Evolutionary conservation across 2,888 invertebrate species (phyloP).

Genomic region (Diarsia rubi): DNA sequence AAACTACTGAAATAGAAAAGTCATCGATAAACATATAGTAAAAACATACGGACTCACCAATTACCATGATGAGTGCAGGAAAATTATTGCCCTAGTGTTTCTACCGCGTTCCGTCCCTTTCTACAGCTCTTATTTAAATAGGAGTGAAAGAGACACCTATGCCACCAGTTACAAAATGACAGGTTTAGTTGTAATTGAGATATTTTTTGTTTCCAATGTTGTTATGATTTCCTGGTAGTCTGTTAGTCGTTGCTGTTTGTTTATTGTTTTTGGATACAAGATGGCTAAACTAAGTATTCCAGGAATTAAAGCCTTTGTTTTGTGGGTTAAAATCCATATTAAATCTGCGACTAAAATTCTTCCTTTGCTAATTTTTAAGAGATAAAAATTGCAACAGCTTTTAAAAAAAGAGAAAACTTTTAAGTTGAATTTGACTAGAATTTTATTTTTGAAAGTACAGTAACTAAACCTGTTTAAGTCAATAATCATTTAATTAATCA

Average conservation of each 20-base stretch:
- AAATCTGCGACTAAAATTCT: background rate
- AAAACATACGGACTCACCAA: slow-evolving; percentile 73
- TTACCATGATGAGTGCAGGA: slow-evolving; percentile 76
- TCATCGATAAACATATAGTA: slow-evolving; percentile 75
- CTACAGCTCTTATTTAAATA: slow-evolving; percentile 30
- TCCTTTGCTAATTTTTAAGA: background rate
- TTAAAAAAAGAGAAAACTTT: background rate
- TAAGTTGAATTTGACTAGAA: background rate
- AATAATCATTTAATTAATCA: background rate
- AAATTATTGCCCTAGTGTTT: slow-evolving; percentile 73
- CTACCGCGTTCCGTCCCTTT: slow-evolving; percentile 73
- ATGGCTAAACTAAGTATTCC: background rate
- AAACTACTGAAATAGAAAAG: slow-evolving; percentile 72
- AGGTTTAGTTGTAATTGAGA: slow-evolving; percentile 69
- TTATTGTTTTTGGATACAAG: slow-evolving; percentile 24
- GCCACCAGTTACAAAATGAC: slow-evolving; percentile 69
- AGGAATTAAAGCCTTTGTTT: background rate
- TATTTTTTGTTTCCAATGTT: slow-evolving; percentile 65
- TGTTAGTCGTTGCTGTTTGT: slow-evolving; percentile 21
- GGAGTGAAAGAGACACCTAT: slow-evolving; percentile 41
- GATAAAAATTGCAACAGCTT: background rate
- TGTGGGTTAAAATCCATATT: too few species aligned
- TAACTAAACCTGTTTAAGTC: background rate
- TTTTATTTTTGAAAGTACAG: background rate
- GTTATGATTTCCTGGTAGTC: slow-evolving; percentile 63